Evolutionary conservation across 2,888 invertebrate genomes (phyloP).

Genomic region (Alsophila aescularia): DNA sequence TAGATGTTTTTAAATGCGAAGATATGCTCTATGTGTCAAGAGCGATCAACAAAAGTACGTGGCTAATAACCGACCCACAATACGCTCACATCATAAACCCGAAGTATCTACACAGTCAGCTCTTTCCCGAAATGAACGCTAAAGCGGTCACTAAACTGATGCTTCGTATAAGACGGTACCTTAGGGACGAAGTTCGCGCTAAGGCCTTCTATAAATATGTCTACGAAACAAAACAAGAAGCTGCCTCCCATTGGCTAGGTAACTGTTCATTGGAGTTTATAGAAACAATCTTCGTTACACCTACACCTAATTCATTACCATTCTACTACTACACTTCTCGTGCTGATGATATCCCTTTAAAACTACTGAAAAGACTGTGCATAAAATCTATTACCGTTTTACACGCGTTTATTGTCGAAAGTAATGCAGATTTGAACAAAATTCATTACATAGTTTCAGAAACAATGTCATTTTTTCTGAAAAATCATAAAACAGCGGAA

Average conservation of each 20-base stretch:
- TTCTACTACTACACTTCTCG: too few species aligned
- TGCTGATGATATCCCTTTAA: constrained; percentile 37
- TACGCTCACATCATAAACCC: constrained; percentile 67
- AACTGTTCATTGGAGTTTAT: constrained; percentile 60
- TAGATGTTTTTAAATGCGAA: constrained; percentile 53
- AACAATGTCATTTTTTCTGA: constrained; percentile 34
- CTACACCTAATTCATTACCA: constrained; percentile 46
- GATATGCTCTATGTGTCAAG: constrained; percentile 65
- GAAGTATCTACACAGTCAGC: constrained; percentile 52
- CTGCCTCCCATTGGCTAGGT: constrained; percentile 60
- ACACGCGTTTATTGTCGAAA: constrained; percentile 32
- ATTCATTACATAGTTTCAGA: neutral
- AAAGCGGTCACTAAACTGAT: constrained; percentile 62
- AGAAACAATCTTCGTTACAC: constrained; percentile 47
- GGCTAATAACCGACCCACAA: constrained; percentile 63
- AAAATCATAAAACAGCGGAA: constrained; percentile 35
- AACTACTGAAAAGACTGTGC: constrained; percentile 54
- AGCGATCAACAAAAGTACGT: constrained; percentile 60
- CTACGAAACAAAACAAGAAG: constrained; percentile 39
- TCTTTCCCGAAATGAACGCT: constrained; percentile 62
- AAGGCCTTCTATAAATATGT: constrained; percentile 62
- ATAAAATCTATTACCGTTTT: constrained; percentile 52
- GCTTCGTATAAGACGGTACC: constrained; percentile 57
- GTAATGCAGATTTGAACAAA: too few species aligned
- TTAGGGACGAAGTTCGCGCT: constrained; percentile 60